Conservation (phyloP, 2,113 vertebrate species). For the Melospiza georgiana region DNA sequence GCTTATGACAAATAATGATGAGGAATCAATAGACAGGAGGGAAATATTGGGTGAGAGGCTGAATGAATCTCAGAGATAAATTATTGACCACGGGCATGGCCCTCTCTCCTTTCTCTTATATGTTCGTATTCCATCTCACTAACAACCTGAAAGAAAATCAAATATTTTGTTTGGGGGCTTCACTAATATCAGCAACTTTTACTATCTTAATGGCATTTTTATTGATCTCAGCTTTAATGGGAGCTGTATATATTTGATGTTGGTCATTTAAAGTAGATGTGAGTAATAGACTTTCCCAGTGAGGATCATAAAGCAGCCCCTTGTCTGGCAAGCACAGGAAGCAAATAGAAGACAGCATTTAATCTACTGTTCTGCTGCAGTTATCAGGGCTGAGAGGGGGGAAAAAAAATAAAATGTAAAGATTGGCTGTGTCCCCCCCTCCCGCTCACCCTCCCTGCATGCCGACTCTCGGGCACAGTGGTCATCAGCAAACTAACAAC, state of each 20-base stretch:
- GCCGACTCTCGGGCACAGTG: constrained; percentile 76
- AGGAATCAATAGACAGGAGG: constrained; percentile 83
- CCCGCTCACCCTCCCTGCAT: background rate
- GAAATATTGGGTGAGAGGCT: constrained; percentile 82
- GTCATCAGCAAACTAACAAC: constrained; percentile 96
- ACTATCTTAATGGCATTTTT: constrained; percentile 97
- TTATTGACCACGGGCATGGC: constrained; percentile 83
- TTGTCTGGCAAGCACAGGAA: constrained; percentile 84
- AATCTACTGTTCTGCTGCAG: constrained; percentile 86
- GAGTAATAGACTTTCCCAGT: constrained; percentile 95
- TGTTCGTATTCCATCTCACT: constrained; percentile 84
- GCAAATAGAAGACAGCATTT: constrained; percentile 84
- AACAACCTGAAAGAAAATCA: constrained; percentile 93
- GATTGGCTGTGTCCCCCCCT: constrained; percentile 50
- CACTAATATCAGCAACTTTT: constrained; percentile 98
- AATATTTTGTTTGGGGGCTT: constrained; percentile 97
- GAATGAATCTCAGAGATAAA: constrained; percentile 89
- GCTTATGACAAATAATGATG: constrained; percentile 87
- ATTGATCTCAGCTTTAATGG: constrained; percentile 97
- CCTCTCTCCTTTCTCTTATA: constrained; percentile 80
- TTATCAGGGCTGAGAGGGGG: constrained; percentile 75
- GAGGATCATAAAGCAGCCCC: constrained; percentile 91
- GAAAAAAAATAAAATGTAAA: constrained; percentile 75
- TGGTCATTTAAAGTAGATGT: constrained; percentile 95
- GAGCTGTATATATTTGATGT: constrained; percentile 95